Conservation (phyloP, 2,888 invertebrate species). For the Lepas anatifera region DNA sequence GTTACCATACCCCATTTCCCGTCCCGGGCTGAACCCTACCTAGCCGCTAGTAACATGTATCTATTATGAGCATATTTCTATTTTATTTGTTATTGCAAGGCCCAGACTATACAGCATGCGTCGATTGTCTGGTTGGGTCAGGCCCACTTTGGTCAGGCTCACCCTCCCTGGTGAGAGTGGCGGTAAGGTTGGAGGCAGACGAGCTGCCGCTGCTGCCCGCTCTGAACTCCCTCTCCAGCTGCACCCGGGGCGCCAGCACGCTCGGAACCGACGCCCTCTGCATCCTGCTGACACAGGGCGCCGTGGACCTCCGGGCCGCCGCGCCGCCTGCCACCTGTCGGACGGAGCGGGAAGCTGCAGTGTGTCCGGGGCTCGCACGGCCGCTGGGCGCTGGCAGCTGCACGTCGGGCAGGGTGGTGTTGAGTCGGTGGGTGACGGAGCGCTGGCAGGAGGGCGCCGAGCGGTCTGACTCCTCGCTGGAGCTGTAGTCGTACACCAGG, state of each 20-base stretch:
- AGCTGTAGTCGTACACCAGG: background rate
- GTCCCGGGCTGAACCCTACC: no score
- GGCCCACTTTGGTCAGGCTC: no score
- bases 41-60: no score
- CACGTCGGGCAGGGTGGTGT: background rate
- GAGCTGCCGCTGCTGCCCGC: constrained; percentile 5
- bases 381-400: background rate
- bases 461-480: background rate
- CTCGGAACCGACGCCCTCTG: background rate
- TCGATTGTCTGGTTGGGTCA: no score
- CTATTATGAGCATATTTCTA: no score
- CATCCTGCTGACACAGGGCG: background rate
- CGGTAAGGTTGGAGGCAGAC: background rate
- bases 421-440: background rate
- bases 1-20: no score
- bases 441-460: background rate
- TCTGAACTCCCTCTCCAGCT: background rate
- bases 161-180: background rate
- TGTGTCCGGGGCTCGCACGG: background rate
- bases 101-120: no score
- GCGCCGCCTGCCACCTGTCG: background rate
- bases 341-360: background rate
- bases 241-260: background rate
- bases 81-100: no score
- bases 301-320: background rate